Evolutionary conservation across 2,113 vertebrate species (phyloP).

Genomic region (Naja naja): DNA sequence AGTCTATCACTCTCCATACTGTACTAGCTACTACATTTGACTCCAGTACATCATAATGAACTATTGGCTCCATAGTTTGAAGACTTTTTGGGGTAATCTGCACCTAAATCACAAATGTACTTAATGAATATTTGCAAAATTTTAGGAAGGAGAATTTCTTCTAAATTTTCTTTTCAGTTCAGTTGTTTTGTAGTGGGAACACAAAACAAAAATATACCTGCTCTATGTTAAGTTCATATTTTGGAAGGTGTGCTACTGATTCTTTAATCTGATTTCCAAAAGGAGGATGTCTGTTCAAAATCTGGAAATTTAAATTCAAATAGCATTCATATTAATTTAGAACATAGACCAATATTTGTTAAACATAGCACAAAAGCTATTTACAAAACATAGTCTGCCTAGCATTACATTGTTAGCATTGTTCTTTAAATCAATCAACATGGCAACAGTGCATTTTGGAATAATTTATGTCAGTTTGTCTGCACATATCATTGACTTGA

Average conservation of each 20-base stretch:
- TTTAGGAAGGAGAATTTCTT: background rate
- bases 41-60: background rate
- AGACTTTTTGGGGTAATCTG: background rate
- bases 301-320: slow-evolving; percentile 71
- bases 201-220: slow-evolving; percentile 71
- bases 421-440: background rate
- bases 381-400: background rate
- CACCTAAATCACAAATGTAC: background rate
- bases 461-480: background rate
- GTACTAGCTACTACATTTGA: background rate
- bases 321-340: background rate
- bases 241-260: slow-evolving; percentile 85
- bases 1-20: background rate
- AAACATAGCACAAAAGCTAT: background rate
- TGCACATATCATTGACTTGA: background rate
- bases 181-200: background rate
- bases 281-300: slow-evolving; percentile 94
- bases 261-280: slow-evolving; percentile 98
- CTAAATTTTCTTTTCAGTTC: background rate
- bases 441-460: background rate
- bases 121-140: background rate
- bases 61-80: background rate
- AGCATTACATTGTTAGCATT: background rate
- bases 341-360: background rate
- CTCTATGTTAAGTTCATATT: slow-evolving; percentile 84